Conservation (phyloP, 2,113 vertebrate genomes). For the Grammomys surdaster region DNA sequence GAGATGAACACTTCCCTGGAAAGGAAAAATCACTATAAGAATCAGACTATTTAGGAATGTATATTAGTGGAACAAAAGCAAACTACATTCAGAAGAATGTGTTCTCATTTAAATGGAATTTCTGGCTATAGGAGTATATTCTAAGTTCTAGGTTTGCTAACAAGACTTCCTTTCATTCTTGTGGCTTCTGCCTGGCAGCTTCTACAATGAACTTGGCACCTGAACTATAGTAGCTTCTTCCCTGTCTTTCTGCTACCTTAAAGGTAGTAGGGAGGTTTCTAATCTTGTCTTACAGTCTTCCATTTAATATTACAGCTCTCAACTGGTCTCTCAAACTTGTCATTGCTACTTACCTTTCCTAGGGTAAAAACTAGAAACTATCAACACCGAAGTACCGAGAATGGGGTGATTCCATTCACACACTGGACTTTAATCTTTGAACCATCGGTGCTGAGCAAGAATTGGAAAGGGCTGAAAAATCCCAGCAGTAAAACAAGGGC, state of each 20-base stretch:
- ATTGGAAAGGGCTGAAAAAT: conserved; percentile 73
- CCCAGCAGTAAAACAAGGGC: conserved; percentile 70
- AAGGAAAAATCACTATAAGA: not conserved
- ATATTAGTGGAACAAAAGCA: conserved; percentile 12
- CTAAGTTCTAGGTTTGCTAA: conserved; percentile 51
- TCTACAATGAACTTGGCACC: not conserved
- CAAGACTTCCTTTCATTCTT: conserved; percentile 1
- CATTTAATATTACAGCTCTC: conserved; percentile 15
- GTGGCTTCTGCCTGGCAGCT: conserved; percentile 7
- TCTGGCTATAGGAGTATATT: conserved; percentile 9
- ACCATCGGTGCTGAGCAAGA: conserved; percentile 60
- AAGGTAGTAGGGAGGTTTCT: not conserved
- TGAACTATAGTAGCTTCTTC: not conserved
- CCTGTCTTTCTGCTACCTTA: not conserved
- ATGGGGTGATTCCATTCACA: conserved; percentile 28
- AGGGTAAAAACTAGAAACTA: conserved; percentile 39
- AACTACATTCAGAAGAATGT: not conserved
- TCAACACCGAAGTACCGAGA: not conserved
- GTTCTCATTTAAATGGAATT: conserved; percentile 26
- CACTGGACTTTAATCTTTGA: conserved; percentile 73
- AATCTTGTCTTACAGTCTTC: not conserved
- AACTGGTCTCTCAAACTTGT: not conserved
- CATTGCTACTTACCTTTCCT: conserved; percentile 6
- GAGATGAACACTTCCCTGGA: not conserved
- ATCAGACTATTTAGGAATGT: conserved; percentile 4